Evolutionary conservation across 2,113 vertebrate genomes (phyloP), one percentile per base, ranked within the genome.

Genomic region (Bubalus kerabau): DNA sequence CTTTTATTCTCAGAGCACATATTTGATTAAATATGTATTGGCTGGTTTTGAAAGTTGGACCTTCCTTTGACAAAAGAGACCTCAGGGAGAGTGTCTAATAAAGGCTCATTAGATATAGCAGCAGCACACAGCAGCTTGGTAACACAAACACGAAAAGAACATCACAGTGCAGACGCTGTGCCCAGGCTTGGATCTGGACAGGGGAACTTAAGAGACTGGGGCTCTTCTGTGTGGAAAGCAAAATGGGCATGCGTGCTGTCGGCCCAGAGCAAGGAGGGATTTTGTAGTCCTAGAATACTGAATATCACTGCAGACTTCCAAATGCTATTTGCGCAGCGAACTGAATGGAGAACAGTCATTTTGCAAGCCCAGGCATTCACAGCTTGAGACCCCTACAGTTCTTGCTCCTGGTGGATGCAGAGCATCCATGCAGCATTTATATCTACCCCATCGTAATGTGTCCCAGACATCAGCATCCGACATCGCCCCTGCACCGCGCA

Each of bases 401-500:
- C 52, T 43, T 3, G 40, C 2, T 67, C 24, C 30, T 56, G 16
- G 40, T 62, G 67, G 28, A 52, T 30, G n/a, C 12, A 14, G 36
- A 26, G 26, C 50, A n/a, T 24, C 28, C 17, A 1, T 14, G 23
- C 10, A 24, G 19, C n/a, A 15, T 32, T 43, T 26, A 2, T 76
- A 30, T 50, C 56, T 59, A 81, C 23, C 43, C 15, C n/a, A 84
- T 14, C 0, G 0, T 82, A 32, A n/a, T n/a, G 17, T 32, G 9
- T 50, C 62, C 26, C 3, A 6, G 2, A 21, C 52, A n/a, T 52
- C 91, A 54, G 52, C 26, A 24, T 15, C 3, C 3, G 3, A 80
- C 46, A 11, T 30, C 13, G 9, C 23, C 46, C 21, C 1, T 26
- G 28, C 8, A 23, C 1, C 0, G 2, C 1, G 0, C 1, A 14